Percentiles rank a stretch among this genome's conserved stretches.
phyloP scores from a whole-genome alignment of 2,797 vertebrate genomes.

The Stomatorhinus walkeri region DNA sequence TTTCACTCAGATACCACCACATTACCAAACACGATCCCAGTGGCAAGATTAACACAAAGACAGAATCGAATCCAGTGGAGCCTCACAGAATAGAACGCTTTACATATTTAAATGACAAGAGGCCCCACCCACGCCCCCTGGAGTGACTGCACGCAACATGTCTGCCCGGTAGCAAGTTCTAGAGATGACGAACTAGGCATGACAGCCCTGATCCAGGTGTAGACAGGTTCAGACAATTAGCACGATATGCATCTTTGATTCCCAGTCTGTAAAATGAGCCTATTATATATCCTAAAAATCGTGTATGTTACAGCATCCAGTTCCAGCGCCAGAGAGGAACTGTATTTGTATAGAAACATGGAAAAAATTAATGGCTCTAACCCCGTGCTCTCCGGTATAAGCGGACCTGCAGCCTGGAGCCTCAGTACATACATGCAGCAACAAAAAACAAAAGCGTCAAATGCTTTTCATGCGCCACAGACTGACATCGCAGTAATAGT shows the following conservation, averaged over 20 bases:
- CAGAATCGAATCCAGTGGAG: background rate
- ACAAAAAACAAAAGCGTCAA: background rate
- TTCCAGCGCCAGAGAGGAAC: background rate
- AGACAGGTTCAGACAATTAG: background rate
- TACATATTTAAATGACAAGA: background rate
- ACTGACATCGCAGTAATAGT: constrained; percentile 60
- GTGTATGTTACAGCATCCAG: background rate
- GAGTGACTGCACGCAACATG: background rate
- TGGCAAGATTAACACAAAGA: constrained; percentile 15
- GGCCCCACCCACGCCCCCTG: background rate
- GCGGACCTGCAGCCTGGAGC: background rate
- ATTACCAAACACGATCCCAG: constrained; percentile 25
- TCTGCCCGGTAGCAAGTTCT: background rate
- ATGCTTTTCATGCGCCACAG: constrained; percentile 26
- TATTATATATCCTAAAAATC: background rate
- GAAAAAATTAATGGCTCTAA: background rate
- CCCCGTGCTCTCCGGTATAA: background rate
- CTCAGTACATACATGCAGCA: background rate
- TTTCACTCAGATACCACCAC: constrained; percentile 38
- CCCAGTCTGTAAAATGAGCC: background rate
- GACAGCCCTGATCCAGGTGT: background rate
- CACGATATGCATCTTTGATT: background rate
- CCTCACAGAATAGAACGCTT: background rate
- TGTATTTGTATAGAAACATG: background rate
- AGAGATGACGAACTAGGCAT: background rate